Evolutionary conservation across 2,113 vertebrate genomes (phyloP).

Genomic region (Microcebus murinus): DNA sequence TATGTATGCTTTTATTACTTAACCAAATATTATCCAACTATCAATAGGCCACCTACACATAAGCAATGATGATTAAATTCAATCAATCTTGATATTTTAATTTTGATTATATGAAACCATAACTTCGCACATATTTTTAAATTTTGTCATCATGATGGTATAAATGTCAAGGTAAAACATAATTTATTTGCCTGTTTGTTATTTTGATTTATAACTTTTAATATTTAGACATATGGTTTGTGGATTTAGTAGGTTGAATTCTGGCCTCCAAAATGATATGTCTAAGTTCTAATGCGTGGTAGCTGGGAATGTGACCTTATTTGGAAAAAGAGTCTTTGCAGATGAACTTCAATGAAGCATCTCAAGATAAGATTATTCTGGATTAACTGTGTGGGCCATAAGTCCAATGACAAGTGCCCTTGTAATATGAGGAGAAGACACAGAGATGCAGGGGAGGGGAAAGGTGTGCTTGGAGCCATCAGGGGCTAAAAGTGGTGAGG

Average conservation of each 20-base stretch:
- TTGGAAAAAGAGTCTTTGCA: background rate
- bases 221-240: background rate
- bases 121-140: background rate
- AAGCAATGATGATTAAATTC: constrained; percentile 1
- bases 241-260: constrained; percentile 8
- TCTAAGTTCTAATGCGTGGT: background rate
- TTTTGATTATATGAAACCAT: background rate
- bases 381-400: background rate
- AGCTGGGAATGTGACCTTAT: background rate
- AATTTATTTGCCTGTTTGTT: background rate
- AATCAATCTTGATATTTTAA: background rate
- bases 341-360: background rate
- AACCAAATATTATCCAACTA: background rate
- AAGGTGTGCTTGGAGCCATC: background rate
- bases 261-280: background rate
- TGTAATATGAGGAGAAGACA: background rate
- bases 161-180: background rate
- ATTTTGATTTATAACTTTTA: constrained; percentile 22
- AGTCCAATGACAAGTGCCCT: background rate
- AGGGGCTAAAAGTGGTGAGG: background rate
- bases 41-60: background rate
- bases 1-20: constrained; percentile 14
- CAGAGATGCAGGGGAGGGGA: background rate
- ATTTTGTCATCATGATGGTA: background rate
- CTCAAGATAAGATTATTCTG: background rate